Percentiles rank a stretch among this genome's conserved stretches.
These are phyloP conservation scores for Eleutherodactylus coqui DNA, from an alignment of 2,797 vertebrate species.

Conservation along the genomic window DNA sequence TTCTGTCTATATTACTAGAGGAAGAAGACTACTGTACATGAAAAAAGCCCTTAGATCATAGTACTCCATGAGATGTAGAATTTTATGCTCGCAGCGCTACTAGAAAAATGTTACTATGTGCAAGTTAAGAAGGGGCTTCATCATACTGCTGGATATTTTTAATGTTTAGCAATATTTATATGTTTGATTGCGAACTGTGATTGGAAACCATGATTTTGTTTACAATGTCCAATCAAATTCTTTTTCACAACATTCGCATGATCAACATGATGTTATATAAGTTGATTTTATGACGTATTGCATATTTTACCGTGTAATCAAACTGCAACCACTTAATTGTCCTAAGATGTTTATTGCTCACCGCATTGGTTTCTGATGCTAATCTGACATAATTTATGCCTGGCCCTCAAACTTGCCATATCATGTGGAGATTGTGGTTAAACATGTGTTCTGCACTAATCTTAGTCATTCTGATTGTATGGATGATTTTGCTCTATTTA, in stretches of 20 bases:
- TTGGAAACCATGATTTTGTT: background rate
- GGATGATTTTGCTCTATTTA: too few relatives aligned
- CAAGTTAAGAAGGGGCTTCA: background rate
- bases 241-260: too few relatives aligned
- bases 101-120: background rate
- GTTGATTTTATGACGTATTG: background rate
- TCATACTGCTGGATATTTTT: background rate
- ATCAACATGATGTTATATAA: background rate
- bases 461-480: too few relatives aligned
- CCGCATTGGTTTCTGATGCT: background rate
- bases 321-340: background rate
- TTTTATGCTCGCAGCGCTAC: background rate
- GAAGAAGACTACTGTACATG: constrained; percentile 4
- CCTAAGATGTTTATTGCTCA: too few relatives aligned
- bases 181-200: background rate
- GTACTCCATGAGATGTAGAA: background rate
- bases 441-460: too few relatives aligned
- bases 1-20: background rate
- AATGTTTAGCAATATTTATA: background rate
- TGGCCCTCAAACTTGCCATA: too few relatives aligned
- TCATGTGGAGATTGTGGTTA: background rate
- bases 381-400: background rate
- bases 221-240: background rate
- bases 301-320: background rate
- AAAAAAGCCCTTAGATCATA: constrained; percentile 1